Percentiles rank a stretch among this genome's conserved stretches.
These are phyloP conservation scores for Ochropacha duplaris DNA, from an alignment of 2,888 invertebrate genomes.

Conservation along the genomic window DNA sequence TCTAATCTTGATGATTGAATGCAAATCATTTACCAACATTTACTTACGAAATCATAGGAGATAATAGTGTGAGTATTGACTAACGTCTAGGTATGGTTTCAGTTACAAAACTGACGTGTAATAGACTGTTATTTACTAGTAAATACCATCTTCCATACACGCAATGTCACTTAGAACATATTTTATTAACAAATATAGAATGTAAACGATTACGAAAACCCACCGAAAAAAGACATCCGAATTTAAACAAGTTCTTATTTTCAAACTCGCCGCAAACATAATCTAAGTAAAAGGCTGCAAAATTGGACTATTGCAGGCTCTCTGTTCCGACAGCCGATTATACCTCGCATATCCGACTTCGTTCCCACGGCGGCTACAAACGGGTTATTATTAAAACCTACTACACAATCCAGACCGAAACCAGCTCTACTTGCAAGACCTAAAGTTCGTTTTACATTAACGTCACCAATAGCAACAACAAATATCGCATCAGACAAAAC, in stretches of 20 bases:
- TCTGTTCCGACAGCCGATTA: constrained; percentile 79
- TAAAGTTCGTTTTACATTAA: constrained; percentile 47
- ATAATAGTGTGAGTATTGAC: constrained; percentile 1
- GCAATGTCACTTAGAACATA: constrained; percentile 11
- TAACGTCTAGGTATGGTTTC: not conserved
- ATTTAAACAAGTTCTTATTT: constrained; percentile 59
- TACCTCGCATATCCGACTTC: constrained; percentile 80
- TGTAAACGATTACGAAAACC: constrained; percentile 24
- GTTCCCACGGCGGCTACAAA: constrained; percentile 81
- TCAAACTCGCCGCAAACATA: constrained; percentile 61
- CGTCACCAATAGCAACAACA: constrained; percentile 45
- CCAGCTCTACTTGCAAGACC: constrained; percentile 34
- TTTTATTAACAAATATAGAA: constrained; percentile 10
- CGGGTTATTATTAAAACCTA: constrained; percentile 82
- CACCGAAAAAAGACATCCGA: constrained; percentile 38
- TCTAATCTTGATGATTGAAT: not conserved
- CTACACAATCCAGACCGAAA: constrained; percentile 44
- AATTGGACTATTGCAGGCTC: constrained; percentile 82
- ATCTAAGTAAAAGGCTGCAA: constrained; percentile 82
- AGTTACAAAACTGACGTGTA: constrained; percentile 1
- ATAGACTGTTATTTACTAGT: not conserved
- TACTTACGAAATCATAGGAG: not conserved
- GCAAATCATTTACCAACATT: not conserved
- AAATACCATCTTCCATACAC: constrained; percentile 6
- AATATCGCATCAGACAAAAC: constrained; percentile 48